Evolutionary conservation across 2,888 invertebrate genomes (phyloP).

Genomic region (Phania funesta): DNA sequence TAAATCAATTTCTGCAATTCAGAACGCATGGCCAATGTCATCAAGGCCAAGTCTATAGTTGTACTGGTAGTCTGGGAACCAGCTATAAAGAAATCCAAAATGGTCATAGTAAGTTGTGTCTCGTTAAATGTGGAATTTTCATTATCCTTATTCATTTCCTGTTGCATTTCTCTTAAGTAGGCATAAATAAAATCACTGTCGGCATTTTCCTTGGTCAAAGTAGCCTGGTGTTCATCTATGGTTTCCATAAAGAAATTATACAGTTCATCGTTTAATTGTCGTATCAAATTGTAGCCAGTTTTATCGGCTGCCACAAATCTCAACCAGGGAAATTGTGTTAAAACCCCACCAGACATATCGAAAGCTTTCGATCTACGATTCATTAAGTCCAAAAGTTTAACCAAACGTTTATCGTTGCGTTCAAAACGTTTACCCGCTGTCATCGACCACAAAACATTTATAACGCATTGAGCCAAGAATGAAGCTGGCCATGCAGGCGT

Average conservation of each 20-base stretch:
- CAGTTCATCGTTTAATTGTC: constrained; percentile 82
- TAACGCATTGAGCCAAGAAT: constrained; percentile 82
- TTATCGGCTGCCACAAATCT: constrained; percentile 83
- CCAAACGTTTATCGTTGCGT: constrained; percentile 80
- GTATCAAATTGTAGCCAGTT: constrained; percentile 84
- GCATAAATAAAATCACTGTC: constrained; percentile 84
- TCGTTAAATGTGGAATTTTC: constrained; percentile 81
- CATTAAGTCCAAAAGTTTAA: constrained; percentile 81
- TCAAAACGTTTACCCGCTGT: constrained; percentile 82
- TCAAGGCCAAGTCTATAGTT: constrained; percentile 83
- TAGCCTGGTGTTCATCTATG: constrained; percentile 82
- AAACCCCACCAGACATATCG: constrained; percentile 83
- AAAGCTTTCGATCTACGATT: constrained; percentile 82
- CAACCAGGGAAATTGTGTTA: constrained; percentile 84
- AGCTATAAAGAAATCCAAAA: constrained; percentile 86
- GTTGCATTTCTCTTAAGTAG: constrained; percentile 84
- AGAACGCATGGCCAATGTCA: constrained; percentile 83
- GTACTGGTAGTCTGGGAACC: constrained; percentile 85
- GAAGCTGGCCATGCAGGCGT: constrained; percentile 76
- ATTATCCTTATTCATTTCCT: constrained; percentile 68
- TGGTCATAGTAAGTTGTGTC: constrained; percentile 84
- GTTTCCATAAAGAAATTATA: constrained; percentile 82
- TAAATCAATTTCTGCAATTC: constrained; percentile 83
- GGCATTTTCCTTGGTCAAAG: constrained; percentile 80
- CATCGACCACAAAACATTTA: constrained; percentile 85